Evolutionary conservation across 2,888 invertebrate genomes (phyloP).

Genomic region (Sthenelais limicola): DNA sequence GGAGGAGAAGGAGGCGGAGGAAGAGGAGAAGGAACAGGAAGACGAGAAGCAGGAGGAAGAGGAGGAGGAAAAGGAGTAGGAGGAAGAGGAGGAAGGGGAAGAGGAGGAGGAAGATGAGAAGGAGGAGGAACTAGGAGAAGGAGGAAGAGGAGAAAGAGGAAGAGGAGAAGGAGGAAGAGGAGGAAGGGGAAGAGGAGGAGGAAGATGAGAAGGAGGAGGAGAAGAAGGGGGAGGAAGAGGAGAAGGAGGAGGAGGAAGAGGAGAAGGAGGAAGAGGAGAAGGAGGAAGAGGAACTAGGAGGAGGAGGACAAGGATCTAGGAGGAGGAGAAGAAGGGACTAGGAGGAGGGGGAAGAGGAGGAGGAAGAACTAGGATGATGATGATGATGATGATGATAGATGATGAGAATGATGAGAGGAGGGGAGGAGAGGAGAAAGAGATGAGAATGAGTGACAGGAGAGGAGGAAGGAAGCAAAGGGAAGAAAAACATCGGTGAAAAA

Average conservation of each 20-base stretch:
- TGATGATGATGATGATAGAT: too few species aligned
- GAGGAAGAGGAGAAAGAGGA: neutral
- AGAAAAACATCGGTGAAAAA: too few species aligned
- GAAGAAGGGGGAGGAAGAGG: neutral
- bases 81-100: neutral
- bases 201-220: neutral
- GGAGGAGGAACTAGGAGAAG: neutral
- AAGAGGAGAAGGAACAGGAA: neutral
- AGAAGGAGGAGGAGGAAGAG: neutral
- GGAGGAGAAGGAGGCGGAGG: neutral
- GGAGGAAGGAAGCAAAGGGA: too few species aligned
- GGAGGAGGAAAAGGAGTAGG: constrained; percentile 1
- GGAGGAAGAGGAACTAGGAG: too few species aligned
- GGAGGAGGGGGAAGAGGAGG: too few species aligned
- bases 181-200: neutral
- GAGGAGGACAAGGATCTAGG: too few species aligned
- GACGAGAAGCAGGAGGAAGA: neutral
- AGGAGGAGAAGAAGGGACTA: too few species aligned
- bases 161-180: neutral
- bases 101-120: neutral
- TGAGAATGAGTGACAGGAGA: too few species aligned
- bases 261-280: too few species aligned
- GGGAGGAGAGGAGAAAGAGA: too few species aligned
- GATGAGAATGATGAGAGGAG: too few species aligned
- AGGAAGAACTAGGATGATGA: too few species aligned